Base-by-base conservation (phyloP, 2,888 invertebrate species). In the Ramazzottius varieornatus region DNA sequence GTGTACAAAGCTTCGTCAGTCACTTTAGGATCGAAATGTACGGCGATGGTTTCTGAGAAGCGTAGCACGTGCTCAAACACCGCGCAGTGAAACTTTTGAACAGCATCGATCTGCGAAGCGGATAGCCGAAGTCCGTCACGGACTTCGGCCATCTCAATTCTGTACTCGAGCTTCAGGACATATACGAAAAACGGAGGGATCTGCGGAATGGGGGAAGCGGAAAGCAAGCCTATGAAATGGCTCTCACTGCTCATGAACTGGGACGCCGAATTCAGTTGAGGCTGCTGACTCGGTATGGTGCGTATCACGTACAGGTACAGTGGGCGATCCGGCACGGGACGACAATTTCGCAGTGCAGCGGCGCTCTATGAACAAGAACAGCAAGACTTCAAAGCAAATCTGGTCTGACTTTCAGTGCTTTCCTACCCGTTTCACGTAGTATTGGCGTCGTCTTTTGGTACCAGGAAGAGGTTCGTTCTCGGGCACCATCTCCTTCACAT, bases 401-500 rank as follows among this genome's bases (percentile, higher is more conserved):
- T 8, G 40, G 20, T 13, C 40, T 40, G 33, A 72, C 71, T 66
- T 72, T 73, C 69, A 40, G 40, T 40, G 40, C 8, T 40, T 54
- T 54, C 20, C 29, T 8, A 54, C 54, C 54, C 24, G 20, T 29
- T 54, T 54, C 8, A 24, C 4, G 24, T 54, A 54, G 29, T 24
- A 54, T 29, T 54, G 54, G 8, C 4, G 20, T 8, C 54, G 54
- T 8, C 29, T 16, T 24, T 54, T 54, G 4, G 54, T 24, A 8
- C 54, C 54, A 8, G 54, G n/a, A 16, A 29, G 4, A 16, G n/a
- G 4, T 13, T 29, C 54, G 20, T 24, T 24, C 54, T 54, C 54
- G 8, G 13, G 4, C 29, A 4, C 29, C 4, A 24, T 4, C 24
- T 54, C 54, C 29, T 29, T 13, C 29, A 16, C 16, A 4, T 8